These are phyloP conservation scores for Nothocercus nigrocapillus DNA, from an alignment of 2,113 vertebrate genomes.

Conservation along the genomic window DNA sequence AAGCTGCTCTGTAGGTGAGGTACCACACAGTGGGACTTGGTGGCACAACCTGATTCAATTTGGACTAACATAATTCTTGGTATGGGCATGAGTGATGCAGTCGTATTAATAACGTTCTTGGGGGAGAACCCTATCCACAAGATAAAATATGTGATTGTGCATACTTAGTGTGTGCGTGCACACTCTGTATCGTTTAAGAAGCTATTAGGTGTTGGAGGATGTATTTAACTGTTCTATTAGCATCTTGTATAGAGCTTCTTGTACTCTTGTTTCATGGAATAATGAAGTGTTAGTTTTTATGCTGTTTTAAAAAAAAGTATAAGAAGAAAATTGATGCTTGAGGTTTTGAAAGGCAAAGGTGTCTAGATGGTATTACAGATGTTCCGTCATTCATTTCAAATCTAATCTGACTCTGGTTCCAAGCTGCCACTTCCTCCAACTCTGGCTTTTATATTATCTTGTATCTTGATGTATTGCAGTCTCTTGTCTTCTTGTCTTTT, in stretches of 20 bases:
- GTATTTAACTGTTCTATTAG: neutral
- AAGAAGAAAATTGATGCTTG: neutral
- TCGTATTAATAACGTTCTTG: neutral
- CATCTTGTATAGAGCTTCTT: neutral
- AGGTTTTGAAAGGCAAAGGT: neutral
- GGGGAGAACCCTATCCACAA: neutral
- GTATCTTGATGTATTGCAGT: neutral
- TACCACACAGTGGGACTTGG: neutral
- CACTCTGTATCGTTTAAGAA: neutral
- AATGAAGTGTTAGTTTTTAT: neutral
- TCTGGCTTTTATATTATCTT: neutral
- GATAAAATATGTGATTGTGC: neutral
- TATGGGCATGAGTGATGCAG: neutral
- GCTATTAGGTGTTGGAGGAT: neutral
- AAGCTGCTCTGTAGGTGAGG: neutral
- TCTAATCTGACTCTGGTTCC: neutral
- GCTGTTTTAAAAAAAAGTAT: neutral
- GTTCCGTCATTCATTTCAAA: neutral
- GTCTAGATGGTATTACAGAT: neutral
- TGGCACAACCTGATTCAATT: neutral
- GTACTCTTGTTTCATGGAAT: neutral
- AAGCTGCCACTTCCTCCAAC: neutral
- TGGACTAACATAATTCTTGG: neutral
- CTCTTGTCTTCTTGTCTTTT: neutral
- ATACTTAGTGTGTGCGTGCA: rapidly evolving